Conservation (phyloP, 2,113 vertebrate genomes). For the Ploceus nigricollis region DNA sequence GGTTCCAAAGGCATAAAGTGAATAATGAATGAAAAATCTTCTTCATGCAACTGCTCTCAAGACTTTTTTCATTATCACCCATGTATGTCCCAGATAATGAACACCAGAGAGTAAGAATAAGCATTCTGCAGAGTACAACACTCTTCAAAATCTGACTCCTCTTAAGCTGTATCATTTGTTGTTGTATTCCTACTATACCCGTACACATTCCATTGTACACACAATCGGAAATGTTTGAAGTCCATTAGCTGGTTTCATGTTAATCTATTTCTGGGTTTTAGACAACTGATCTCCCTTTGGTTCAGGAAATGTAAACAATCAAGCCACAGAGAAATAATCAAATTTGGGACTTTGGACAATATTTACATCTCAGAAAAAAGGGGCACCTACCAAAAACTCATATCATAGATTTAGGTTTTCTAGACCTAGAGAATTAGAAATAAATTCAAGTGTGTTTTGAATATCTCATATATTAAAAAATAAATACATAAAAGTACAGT, state of each 20-base stretch:
- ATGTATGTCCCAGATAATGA: neutral
- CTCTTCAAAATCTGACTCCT: neutral
- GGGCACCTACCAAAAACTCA: neutral
- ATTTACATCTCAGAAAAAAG: neutral
- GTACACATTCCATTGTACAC: neutral
- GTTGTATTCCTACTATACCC: neutral
- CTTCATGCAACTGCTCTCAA: neutral
- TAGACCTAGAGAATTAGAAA: neutral
- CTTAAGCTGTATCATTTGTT: neutral
- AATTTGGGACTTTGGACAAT: neutral
- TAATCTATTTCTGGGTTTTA: neutral
- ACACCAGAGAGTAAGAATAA: neutral
- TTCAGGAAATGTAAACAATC: neutral
- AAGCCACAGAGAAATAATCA: neutral
- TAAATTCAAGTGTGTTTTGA: neutral
- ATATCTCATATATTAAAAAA: neutral
- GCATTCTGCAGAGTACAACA: neutral
- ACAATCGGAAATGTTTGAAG: neutral
- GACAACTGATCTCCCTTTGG: neutral
- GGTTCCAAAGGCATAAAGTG: neutral
- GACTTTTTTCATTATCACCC: neutral
- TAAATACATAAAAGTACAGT: neutral
- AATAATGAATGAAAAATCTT: neutral
- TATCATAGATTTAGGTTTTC: neutral
- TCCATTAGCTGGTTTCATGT: neutral